Base-by-base conservation (phyloP, 92 coral and sea anemone genomes). In the Metridium senile region DNA sequence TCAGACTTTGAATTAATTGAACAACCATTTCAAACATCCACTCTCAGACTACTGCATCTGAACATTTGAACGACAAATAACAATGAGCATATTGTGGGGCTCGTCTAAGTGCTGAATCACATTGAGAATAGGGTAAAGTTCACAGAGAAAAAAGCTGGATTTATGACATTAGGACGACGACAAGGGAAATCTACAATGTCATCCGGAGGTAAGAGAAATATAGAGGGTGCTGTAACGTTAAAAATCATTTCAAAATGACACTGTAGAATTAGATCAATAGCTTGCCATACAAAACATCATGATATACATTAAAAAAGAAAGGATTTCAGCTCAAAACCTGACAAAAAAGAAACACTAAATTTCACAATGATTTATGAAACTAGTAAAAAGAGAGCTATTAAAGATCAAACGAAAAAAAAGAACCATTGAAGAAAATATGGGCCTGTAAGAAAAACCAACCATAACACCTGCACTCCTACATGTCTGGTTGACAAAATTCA, bases 1-100 rank as follows among this genome's bases (percentile, higher is more conserved):
- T 62, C 61, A 73, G 78, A 73, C 78, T 9, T 32, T 20, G 69
- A 47, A 73, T 73, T 73, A 73, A 73, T 73, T 73, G 78, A 71
- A 58, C 25, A 52, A 34, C 33, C 49, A 57, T 57, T 33, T 73
- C 53, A n/a, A 73, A 73, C 78, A 73, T 21, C 32, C 78, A 51
- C 39, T 35, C 78, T 32, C 19, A 73, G 78, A 13, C 49, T 21
- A 32, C 78, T 32, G 21, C 26, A 29, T 33, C 68, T 32, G 49
- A 71, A 28, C 27, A 59, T 59, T 59, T 59, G 7, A 1, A 59
- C 7, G 28, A 1, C 30, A 22, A 25, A 26, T 22, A 1, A 59
- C 7, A 59, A 59, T 21, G 22, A 59, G 13, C 2, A 19, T 11
- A 22, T 10, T 59, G 8, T 22, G 22, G 16, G 65, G 23, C 13